Evolutionary conservation across 2,797 vertebrate species (phyloP).

Genomic region (Saxicola maurus): DNA sequence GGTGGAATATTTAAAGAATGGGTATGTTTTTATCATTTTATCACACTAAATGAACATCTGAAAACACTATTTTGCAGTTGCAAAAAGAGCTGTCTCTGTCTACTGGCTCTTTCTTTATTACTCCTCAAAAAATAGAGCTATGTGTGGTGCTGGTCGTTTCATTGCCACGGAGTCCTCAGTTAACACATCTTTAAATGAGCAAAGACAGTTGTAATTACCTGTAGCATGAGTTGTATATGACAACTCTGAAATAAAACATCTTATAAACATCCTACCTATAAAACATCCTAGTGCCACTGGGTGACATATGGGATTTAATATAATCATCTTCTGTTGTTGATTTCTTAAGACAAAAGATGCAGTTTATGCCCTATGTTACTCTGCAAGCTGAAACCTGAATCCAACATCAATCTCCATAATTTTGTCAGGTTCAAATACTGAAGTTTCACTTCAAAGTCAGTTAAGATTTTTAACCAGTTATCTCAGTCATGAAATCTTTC

Average conservation of each 20-base stretch:
- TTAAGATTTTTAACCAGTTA: background rate
- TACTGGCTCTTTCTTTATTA: background rate
- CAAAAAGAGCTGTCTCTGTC: background rate
- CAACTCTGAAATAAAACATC: background rate
- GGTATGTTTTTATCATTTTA: background rate
- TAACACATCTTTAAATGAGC: background rate
- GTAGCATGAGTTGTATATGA: background rate
- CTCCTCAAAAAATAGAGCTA: background rate
- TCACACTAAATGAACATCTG: background rate
- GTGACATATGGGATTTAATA: background rate
- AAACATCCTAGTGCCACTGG: background rate
- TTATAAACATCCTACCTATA: background rate
- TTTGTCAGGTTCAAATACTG: background rate
- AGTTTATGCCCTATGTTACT: background rate
- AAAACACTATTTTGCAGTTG: background rate
- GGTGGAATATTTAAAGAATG: background rate
- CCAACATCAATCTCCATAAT: background rate
- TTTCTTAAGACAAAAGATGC: background rate
- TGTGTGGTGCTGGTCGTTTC: background rate
- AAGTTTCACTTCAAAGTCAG: background rate
- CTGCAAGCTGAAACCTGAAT: background rate
- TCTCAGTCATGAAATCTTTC: background rate
- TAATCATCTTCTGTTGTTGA: background rate
- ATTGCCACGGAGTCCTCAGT: background rate
- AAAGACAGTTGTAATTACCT: background rate